A percentile compares a stretch with the other conserved stretches of the same genome.
Evolutionary conservation across 1,140 invertebrate species (phyloP).

Genomic region (Saccostrea cuccullata): DNA sequence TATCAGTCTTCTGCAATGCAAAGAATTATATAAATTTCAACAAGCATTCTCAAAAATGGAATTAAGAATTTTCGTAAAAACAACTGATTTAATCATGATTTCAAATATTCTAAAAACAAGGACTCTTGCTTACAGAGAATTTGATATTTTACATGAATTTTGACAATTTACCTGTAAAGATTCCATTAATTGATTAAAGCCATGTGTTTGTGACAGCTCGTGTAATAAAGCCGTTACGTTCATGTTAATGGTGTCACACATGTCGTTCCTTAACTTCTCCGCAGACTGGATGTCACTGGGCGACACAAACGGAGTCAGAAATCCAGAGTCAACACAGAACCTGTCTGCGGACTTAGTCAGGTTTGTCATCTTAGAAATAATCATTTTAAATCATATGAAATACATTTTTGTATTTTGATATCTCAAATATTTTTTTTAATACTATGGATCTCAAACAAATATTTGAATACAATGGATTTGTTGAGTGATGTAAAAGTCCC

Average conservation of each 20-base stretch:
- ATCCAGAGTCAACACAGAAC: neutral
- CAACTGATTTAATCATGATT: too few species aligned
- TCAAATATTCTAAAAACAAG: too few species aligned
- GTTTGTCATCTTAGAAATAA: conserved; percentile 15
- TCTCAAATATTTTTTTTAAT: too few species aligned
- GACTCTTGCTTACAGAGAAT: neutral
- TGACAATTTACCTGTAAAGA: neutral
- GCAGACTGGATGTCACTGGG: neutral
- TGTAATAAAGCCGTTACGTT: neutral
- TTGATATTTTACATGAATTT: neutral
- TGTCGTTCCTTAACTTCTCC: neutral
- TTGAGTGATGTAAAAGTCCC: too few species aligned
- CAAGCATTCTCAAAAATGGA: too few species aligned
- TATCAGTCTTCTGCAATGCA: neutral
- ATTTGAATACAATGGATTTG: too few species aligned
- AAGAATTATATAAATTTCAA: neutral
- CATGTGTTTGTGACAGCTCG: neutral
- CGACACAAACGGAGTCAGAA: neutral
- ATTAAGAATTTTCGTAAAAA: too few species aligned
- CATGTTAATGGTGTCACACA: neutral
- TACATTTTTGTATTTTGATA: too few species aligned
- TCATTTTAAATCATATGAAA: neutral
- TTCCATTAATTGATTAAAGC: neutral
- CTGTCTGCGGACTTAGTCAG: neutral
- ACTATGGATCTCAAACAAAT: too few species aligned